phyloP scores from a whole-genome alignment of 2,113 vertebrate genomes.

The Astur gentilis region DNA sequence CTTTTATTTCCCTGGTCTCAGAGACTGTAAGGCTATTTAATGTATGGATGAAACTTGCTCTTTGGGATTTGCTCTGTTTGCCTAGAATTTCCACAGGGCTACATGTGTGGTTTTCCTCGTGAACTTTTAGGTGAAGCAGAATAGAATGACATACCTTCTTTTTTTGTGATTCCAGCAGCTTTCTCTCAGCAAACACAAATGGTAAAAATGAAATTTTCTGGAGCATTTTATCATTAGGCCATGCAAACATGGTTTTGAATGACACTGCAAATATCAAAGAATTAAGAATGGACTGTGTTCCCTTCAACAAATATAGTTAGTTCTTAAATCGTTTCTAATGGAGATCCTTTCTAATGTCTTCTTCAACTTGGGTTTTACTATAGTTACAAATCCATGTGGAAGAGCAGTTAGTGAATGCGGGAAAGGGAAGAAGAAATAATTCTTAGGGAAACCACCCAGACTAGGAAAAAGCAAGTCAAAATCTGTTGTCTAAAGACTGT shows the following conservation, averaged over 20 bases:
- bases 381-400: neutral
- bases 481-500: neutral
- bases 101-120: neutral
- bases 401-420: neutral
- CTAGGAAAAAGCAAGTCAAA: neutral
- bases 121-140: neutral
- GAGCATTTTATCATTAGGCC: neutral
- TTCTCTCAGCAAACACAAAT: neutral
- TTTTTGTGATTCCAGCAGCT: neutral
- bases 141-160: neutral
- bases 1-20: neutral
- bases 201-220: neutral
- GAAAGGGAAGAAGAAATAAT: neutral
- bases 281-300: neutral
- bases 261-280: neutral
- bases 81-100: neutral
- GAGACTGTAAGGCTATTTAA: neutral
- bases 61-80: neutral
- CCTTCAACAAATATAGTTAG: neutral
- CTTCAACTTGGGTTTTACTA: neutral
- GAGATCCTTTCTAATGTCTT: neutral
- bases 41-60: neutral
- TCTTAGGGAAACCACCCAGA: neutral
- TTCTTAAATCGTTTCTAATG: neutral
- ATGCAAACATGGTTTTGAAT: neutral